Base-by-base conservation (phyloP, 1,140 invertebrate species). In the Campoletis sonorensis region DNA sequence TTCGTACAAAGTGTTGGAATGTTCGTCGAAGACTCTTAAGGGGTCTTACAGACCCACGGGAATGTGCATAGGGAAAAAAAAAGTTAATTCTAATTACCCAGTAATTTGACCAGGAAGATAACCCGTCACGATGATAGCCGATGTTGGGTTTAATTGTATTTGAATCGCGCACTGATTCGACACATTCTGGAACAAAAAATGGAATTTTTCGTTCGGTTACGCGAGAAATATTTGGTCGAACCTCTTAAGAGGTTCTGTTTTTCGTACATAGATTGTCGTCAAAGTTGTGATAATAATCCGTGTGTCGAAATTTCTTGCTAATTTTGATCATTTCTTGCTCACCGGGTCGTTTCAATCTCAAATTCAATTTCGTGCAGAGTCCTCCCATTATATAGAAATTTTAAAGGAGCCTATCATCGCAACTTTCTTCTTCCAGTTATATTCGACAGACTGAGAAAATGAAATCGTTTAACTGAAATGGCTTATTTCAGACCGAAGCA, bases 51-150 rank as follows among this genome's bases (percentile, higher is more conserved):
- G n/a, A n/a, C n/a, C n/a, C n/a, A n/a, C n/a, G n/a, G n/a, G n/a
- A n/a, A n/a, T n/a, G n/a, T n/a, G n/a, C n/a, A n/a, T n/a, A n/a
- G n/a, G n/a, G n/a, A n/a, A n/a, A n/a, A n/a, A n/a, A n/a, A n/a
- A n/a, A n/a, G n/a, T 33, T 67, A 75, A 79, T 33, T 81, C 58
- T 71, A 40, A 45, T 40, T 88, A 91, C 89, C 89, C 88, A 8
- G 79, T 83, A 3, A 89, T 86, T 40, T 91, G 84, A 67, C 84
- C 83, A 45, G 90, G 89, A 82, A 92, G 85, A 72, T 89, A 92
- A 45, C 90, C 90, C 71, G 86, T 91, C 33, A 91, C 68, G 76
- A 91, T 88, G 30, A 92, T 83, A 1, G 90, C 84, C 0, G 90
- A 89, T 27, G 89, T 89, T 78, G 87, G 85, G 79, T 87, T 87